These are phyloP conservation scores for Panthera uncia DNA, from an alignment of 2,113 vertebrate genomes.

Conservation along the genomic window DNA sequence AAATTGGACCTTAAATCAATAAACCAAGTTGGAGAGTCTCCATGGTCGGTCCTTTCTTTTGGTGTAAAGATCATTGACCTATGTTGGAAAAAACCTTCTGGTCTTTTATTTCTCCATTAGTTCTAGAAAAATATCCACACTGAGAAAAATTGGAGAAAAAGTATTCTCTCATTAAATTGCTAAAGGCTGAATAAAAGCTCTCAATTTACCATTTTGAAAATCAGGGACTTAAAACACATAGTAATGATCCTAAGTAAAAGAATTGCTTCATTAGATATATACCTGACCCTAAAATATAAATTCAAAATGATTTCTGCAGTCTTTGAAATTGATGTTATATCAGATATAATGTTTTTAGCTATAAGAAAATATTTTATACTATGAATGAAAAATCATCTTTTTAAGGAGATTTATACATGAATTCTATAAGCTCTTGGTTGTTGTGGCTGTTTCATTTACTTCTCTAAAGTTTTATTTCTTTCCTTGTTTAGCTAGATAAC, in stretches of 20 bases:
- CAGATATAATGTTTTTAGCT: neutral
- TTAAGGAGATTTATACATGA: neutral
- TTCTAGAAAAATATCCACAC: neutral
- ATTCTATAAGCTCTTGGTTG: neutral
- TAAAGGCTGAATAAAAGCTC: slow-evolving; percentile 32
- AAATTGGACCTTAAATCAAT: neutral
- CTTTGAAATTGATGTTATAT: slow-evolving; percentile 9
- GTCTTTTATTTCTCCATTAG: fast-evolving
- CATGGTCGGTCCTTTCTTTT: neutral
- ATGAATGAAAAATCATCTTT: neutral
- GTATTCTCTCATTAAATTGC: neutral
- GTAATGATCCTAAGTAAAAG: slow-evolving; percentile 23
- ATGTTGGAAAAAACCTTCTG: neutral
- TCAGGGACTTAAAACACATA: neutral
- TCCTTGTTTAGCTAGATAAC: neutral
- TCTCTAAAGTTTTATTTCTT: neutral
- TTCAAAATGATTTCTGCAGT: neutral
- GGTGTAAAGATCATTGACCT: neutral
- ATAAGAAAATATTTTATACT: slow-evolving; percentile 27
- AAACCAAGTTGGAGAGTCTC: neutral
- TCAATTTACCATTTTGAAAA: neutral
- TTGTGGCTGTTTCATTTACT: neutral
- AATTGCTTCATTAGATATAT: neutral
- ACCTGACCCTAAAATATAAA: slow-evolving; percentile 34
- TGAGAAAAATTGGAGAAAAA: neutral